phyloP scores from a whole-genome alignment of 2,113 vertebrate genomes.

The Anarrhichthys ocellatus region DNA sequence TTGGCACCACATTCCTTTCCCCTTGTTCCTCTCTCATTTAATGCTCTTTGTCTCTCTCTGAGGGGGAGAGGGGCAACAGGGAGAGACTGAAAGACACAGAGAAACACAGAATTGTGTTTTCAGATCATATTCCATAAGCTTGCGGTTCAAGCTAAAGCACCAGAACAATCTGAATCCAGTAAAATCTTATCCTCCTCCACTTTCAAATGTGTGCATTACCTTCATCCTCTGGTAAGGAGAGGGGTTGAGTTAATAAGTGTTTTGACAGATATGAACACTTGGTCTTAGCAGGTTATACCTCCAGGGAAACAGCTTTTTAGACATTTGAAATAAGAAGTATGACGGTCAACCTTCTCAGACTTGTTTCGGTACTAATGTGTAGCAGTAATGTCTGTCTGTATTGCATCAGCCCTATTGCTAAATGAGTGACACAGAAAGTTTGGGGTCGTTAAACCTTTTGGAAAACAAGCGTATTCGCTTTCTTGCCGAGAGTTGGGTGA shows the following conservation, averaged over 20 bases:
- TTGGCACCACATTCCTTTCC: background rate
- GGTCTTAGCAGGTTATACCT: background rate
- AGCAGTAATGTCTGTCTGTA: background rate
- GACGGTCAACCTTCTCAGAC: background rate
- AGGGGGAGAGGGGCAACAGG: background rate
- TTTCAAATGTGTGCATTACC: background rate
- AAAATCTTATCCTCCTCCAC: background rate
- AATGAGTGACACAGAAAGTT: background rate
- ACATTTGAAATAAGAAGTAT: background rate
- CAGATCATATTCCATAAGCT: conserved; percentile 1
- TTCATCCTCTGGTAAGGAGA: background rate
- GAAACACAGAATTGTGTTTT: background rate
- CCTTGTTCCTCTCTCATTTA: background rate
- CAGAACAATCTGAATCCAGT: background rate
- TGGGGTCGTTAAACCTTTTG: background rate
- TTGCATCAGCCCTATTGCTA: background rate
- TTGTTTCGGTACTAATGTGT: background rate
- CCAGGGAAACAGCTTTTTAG: background rate
- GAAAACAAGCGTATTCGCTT: too few relatives aligned
- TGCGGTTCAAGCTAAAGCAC: background rate
- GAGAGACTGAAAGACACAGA: background rate
- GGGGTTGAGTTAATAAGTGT: background rate
- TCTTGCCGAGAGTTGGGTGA: background rate
- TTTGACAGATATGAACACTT: background rate
- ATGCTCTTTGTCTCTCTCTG: background rate